phyloP scores from a whole-genome alignment of 1,140 invertebrate genomes.

The Scaptodrosophila lebanonensis region DNA sequence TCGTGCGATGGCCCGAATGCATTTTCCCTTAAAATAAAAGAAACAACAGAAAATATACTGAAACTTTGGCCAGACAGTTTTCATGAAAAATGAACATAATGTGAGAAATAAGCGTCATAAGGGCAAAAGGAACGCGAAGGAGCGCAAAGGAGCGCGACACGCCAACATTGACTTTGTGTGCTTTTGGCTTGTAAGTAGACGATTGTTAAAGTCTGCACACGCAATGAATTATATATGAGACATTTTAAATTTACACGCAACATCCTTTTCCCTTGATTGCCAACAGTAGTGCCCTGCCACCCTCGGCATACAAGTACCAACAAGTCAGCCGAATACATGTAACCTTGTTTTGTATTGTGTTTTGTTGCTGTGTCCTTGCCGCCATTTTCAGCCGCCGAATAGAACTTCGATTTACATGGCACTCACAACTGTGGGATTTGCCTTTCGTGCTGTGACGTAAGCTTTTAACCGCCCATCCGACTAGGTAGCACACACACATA shows the following conservation, averaged over 20 bases:
- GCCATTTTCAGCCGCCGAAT: slow-evolving; percentile 51
- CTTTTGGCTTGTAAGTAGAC: no score
- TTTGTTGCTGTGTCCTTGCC: neutral
- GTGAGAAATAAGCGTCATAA: no score
- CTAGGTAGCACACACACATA: no score
- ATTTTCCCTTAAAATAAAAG: slow-evolving; percentile 11
- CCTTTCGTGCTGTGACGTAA: slow-evolving; percentile 51
- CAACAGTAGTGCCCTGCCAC: slow-evolving; percentile 31
- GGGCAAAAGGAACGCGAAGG: no score
- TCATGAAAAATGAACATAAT: no score
- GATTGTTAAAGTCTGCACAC: slow-evolving; percentile 1
- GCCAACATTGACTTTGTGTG: no score
- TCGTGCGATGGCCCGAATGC: slow-evolving; percentile 48
- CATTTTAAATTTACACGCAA: slow-evolving; percentile 64
- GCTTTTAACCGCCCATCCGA: no score
- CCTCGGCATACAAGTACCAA: no score
- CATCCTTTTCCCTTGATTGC: slow-evolving; percentile 69
- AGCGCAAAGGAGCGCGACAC: no score
- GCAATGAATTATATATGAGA: slow-evolving; percentile 30
- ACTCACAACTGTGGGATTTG: slow-evolving; percentile 32
- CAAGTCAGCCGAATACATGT: neutral
- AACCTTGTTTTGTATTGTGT: neutral
- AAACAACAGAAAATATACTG: no score
- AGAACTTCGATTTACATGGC: slow-evolving; percentile 69
- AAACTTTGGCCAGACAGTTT: slow-evolving; percentile 8